phyloP scores from a whole-genome alignment of 2,113 vertebrate species.

The Probosciger aterrimus region DNA sequence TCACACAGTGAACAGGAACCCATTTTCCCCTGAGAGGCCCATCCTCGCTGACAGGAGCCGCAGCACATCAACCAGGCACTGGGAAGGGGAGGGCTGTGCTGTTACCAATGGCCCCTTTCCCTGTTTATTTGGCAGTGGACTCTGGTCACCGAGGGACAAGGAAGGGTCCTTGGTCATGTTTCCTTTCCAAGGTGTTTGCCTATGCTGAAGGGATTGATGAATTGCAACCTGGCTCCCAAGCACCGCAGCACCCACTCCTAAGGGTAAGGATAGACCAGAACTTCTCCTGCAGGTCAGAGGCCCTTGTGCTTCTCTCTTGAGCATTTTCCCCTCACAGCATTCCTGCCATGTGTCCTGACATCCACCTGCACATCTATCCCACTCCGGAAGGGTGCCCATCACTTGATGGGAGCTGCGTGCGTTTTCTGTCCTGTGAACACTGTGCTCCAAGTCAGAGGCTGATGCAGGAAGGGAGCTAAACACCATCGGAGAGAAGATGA shows the following conservation, averaged over 20 bases:
- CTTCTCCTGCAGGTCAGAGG: neutral
- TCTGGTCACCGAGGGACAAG: neutral
- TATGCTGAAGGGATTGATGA: neutral
- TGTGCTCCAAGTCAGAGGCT: neutral
- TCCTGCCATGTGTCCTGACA: neutral
- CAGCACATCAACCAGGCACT: neutral
- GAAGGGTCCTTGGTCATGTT: neutral
- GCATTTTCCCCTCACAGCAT: neutral
- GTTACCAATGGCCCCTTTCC: too few species aligned
- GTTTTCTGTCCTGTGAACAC: rapidly evolving
- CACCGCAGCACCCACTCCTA: neutral
- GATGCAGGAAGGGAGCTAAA: neutral
- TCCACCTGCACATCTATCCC: rapidly evolving
- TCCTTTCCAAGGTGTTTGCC: neutral
- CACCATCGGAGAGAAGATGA: neutral
- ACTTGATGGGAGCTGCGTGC: neutral
- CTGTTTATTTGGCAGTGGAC: neutral
- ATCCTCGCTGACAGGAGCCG: neutral
- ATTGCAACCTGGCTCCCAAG: neutral
- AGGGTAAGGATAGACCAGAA: neutral
- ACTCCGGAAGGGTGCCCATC: rapidly evolving
- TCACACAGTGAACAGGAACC: neutral
- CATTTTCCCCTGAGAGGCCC: neutral
- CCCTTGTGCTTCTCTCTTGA: neutral
- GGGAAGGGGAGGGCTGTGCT: neutral